These are phyloP conservation scores for Aplocera efformata DNA, from an alignment of 2,888 invertebrate genomes.

Conservation along the genomic window DNA sequence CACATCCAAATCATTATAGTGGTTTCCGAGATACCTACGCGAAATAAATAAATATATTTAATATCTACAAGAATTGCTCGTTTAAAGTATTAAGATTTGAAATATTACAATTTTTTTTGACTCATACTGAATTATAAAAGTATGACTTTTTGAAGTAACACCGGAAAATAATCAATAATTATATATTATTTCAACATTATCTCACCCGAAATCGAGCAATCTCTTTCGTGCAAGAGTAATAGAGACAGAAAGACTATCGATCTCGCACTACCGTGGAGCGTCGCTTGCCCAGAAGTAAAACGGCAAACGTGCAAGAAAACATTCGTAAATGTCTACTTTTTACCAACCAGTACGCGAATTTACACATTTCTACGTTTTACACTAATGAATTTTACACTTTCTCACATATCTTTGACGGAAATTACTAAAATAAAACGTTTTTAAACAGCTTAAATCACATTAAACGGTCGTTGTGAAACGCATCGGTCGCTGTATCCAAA, in stretches of 20 bases:
- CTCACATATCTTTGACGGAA: conserved; percentile 17
- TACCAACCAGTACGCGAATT: conserved; percentile 30
- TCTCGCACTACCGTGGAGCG: conserved; percentile 43
- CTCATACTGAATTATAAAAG: too few relatives aligned
- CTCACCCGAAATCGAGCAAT: conserved; percentile 34
- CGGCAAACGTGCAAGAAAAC: conserved; percentile 52
- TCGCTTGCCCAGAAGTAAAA: conserved; percentile 49
- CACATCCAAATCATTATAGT: too few relatives aligned
- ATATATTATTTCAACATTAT: conserved; percentile 21
- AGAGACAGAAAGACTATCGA: conserved; percentile 51
- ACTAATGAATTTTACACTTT: conserved; percentile 20
- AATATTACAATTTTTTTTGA: too few relatives aligned
- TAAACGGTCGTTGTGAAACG: conserved; percentile 59
- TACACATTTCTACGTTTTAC: conserved; percentile 28
- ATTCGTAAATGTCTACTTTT: conserved; percentile 47
- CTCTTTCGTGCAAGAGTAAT: conserved; percentile 53
- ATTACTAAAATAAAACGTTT: conserved; percentile 32
- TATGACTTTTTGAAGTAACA: too few relatives aligned
- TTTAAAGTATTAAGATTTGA: too few relatives aligned
- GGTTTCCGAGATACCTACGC: too few relatives aligned
- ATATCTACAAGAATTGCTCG: too few relatives aligned
- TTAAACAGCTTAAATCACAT: conserved; percentile 56
- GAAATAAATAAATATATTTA: too few relatives aligned
- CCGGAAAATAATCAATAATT: conserved; percentile 8
- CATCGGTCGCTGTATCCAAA: conserved; percentile 74